Evolutionary conservation across 2,113 vertebrate genomes (phyloP).

Genomic region (Forbesichthys papilliferus): DNA sequence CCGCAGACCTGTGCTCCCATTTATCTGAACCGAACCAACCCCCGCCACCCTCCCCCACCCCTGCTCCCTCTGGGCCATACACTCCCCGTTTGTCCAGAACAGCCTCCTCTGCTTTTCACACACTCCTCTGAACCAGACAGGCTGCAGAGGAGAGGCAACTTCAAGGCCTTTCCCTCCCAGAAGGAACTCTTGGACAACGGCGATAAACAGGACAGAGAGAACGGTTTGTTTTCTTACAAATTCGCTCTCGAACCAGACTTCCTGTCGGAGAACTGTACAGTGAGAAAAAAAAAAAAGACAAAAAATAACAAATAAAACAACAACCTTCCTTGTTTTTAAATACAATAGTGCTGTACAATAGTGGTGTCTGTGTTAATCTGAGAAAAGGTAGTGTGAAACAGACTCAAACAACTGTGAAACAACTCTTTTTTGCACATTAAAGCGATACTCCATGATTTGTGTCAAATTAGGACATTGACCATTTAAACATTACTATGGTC

Average conservation of each 20-base stretch:
- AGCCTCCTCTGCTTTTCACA: slow-evolving; percentile 73
- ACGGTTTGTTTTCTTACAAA: slow-evolving; percentile 45
- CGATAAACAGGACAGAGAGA: slow-evolving; percentile 63
- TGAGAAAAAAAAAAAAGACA: slow-evolving; percentile 17
- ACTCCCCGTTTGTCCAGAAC: slow-evolving; percentile 38
- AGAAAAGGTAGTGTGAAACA: background rate
- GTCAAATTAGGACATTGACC: too few relatives aligned
- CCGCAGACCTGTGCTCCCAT: slow-evolving; percentile 66
- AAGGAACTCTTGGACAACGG: slow-evolving; percentile 39
- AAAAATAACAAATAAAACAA: background rate
- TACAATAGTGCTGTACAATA: slow-evolving; percentile 20
- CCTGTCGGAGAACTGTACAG: slow-evolving; percentile 38
- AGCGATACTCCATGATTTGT: too few relatives aligned
- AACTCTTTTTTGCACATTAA: too few relatives aligned
- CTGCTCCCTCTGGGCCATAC: slow-evolving; percentile 23
- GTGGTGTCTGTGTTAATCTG: slow-evolving; percentile 24
- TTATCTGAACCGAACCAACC: slow-evolving; percentile 43
- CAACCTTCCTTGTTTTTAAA: slow-evolving; percentile 12
- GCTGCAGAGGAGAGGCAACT: slow-evolving; percentile 44
- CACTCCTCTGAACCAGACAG: slow-evolving; percentile 53
- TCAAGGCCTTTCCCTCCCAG: slow-evolving; percentile 39
- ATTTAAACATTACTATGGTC: too few relatives aligned
- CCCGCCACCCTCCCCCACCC: background rate
- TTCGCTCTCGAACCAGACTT: slow-evolving; percentile 32
- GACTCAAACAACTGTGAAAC: too few relatives aligned